Conservation (phyloP, 1,140 invertebrate species). For the Drosophila baimaii region DNA sequence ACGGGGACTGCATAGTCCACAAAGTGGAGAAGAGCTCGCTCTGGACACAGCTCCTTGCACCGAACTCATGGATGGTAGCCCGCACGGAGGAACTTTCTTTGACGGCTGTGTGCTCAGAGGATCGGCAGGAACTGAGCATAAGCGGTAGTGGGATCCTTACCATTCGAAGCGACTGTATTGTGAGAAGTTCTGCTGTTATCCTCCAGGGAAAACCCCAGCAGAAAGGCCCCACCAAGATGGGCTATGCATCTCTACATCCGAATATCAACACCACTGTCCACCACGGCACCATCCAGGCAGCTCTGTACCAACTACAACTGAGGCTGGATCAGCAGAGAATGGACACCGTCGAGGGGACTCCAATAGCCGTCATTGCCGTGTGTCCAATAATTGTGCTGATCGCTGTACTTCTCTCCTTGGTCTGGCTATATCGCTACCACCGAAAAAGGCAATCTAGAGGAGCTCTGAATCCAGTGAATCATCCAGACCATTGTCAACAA, state of each 20-base stretch:
- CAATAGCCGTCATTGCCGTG: conserved; percentile 6
- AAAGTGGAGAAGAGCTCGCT: not conserved
- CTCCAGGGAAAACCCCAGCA: conserved; percentile 4
- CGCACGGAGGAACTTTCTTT: conserved; percentile 17
- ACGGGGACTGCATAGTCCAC: not conserved
- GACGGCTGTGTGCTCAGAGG: conserved; percentile 21
- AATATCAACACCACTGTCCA: not conserved
- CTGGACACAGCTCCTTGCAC: conserved; percentile 24
- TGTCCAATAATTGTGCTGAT: conserved; percentile 7
- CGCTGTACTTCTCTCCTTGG: not conserved
- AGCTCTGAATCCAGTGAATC: not conserved
- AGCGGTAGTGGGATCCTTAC: conserved; percentile 23
- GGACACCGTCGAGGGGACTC: not conserved
- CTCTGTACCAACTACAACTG: not conserved
- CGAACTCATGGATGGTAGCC: conserved; percentile 36
- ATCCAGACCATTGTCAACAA: too few relatives aligned
- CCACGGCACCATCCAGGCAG: not conserved
- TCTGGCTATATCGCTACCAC: conserved; percentile 17
- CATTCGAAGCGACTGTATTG: conserved; percentile 23
- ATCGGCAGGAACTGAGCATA: conserved; percentile 23
- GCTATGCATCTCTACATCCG: conserved; percentile 4
- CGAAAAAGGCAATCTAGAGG: not conserved
- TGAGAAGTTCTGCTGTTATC: conserved; percentile 8
- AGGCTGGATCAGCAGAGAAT: conserved; percentile 6
- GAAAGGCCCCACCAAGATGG: not conserved